A percentile compares a stretch with the other conserved stretches of the same genome.
Evolutionary conservation across 2,888 invertebrate species (phyloP).

Genomic region (Dolichopus griseipennis): DNA sequence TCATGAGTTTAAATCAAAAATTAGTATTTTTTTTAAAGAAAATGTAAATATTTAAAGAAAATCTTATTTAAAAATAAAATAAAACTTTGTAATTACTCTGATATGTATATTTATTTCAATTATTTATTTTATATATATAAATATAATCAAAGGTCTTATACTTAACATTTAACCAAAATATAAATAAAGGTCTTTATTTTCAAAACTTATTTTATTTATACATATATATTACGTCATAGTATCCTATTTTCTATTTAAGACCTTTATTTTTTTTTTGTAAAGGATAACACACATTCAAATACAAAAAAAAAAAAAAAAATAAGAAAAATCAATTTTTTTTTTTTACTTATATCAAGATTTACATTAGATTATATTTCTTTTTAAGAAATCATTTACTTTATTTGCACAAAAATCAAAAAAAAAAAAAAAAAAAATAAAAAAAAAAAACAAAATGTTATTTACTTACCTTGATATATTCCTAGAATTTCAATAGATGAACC

Average conservation of each 20-base stretch:
- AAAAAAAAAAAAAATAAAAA: not conserved
- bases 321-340: not conserved
- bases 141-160: too few relatives aligned
- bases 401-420: not conserved
- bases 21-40: too few relatives aligned
- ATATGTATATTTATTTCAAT: too few relatives aligned
- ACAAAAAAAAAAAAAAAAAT: not conserved
- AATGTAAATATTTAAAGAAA: too few relatives aligned
- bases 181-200: too few relatives aligned
- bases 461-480: not conserved
- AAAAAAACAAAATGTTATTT: not conserved
- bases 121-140: too few relatives aligned
- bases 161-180: too few relatives aligned
- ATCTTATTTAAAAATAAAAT: too few relatives aligned
- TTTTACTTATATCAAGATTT: not conserved
- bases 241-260: not conserved
- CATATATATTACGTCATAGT: not conserved
- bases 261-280: too few relatives aligned
- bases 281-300: not conserved
- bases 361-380: conserved; percentile 2
- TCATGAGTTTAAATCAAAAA: too few relatives aligned
- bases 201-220: too few relatives aligned
- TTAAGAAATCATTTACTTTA: not conserved
- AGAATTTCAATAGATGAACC: conserved; percentile 1
- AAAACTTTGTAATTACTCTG: too few relatives aligned